Percentiles rank a stretch among this genome's conserved stretches.
These are phyloP conservation scores for Chionis minor DNA, from an alignment of 2,113 vertebrate species.

Conservation along the genomic window DNA sequence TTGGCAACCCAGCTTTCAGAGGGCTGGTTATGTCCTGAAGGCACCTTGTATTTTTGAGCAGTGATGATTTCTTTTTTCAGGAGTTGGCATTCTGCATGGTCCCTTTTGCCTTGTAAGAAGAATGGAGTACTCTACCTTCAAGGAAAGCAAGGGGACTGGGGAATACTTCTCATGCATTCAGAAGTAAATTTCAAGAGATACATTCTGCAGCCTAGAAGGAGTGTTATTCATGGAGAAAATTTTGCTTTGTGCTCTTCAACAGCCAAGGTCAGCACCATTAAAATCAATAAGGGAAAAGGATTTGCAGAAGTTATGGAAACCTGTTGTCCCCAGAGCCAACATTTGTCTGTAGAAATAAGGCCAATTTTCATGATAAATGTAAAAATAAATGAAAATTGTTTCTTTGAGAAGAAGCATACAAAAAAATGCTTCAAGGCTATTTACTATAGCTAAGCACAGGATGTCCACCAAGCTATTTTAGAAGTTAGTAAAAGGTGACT, in stretches of 20 bases:
- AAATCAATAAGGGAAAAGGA: neutral
- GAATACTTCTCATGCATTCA: neutral
- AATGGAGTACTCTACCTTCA: neutral
- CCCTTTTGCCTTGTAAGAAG: neutral
- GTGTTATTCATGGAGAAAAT: neutral
- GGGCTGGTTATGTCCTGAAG: neutral
- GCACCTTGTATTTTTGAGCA: neutral
- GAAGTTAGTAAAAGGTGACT: neutral
- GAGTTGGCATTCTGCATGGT: neutral
- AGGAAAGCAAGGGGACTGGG: neutral
- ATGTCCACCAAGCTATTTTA: neutral
- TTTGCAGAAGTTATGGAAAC: neutral
- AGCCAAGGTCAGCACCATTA: neutral
- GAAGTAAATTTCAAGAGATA: neutral
- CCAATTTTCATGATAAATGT: neutral
- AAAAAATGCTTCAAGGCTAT: neutral
- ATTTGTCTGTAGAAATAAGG: neutral
- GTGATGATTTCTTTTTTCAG: neutral
- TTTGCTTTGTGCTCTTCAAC: neutral
- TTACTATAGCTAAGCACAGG: neutral
- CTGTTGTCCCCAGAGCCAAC: neutral
- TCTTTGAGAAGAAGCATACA: neutral
- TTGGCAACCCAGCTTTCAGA: too few species aligned
- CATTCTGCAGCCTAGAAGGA: neutral
- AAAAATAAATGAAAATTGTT: neutral